Percentiles rank a stretch among this genome's conserved stretches.
Conservation (phyloP, 1,140 invertebrate species). For the Cataglyphis hispanica region DNA sequence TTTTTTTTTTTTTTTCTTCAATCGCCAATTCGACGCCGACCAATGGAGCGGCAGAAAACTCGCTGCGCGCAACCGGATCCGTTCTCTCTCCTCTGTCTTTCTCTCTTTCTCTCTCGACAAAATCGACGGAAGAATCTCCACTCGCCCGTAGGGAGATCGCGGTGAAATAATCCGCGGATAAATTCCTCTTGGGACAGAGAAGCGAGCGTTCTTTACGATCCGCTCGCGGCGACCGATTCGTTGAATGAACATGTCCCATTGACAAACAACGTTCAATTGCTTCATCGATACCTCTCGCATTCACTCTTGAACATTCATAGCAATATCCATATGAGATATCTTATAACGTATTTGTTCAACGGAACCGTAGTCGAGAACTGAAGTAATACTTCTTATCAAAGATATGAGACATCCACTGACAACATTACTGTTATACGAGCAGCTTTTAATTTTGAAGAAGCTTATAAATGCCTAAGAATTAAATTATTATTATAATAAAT, state of each 20-base stretch:
- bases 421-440: background rate
- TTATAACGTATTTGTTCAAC: background rate
- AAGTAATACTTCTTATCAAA: background rate
- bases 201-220: slow-evolving; percentile 40
- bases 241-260: slow-evolving; percentile 57
- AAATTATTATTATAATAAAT: too few species aligned
- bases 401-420: background rate
- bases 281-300: slow-evolving; percentile 17
- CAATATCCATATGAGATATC: background rate
- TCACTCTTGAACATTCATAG: background rate
- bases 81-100: slow-evolving; percentile 17
- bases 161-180: slow-evolving; percentile 26
- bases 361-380: too few species aligned
- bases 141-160: slow-evolving; percentile 43
- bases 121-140: slow-evolving; percentile 59
- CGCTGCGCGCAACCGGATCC: slow-evolving; percentile 64
- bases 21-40: slow-evolving; percentile 72
- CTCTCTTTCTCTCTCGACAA: slow-evolving; percentile 40
- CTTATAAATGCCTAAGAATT: too few species aligned
- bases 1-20: slow-evolving; percentile 41
- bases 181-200: slow-evolving; percentile 45
- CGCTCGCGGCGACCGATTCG: slow-evolving; percentile 36
- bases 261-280: slow-evolving; percentile 27
- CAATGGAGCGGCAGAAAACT: slow-evolving; percentile 67
- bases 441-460: background rate